Evolutionary conservation across 2,113 vertebrate genomes (phyloP).

Genomic region (Galeopterus variegatus): DNA sequence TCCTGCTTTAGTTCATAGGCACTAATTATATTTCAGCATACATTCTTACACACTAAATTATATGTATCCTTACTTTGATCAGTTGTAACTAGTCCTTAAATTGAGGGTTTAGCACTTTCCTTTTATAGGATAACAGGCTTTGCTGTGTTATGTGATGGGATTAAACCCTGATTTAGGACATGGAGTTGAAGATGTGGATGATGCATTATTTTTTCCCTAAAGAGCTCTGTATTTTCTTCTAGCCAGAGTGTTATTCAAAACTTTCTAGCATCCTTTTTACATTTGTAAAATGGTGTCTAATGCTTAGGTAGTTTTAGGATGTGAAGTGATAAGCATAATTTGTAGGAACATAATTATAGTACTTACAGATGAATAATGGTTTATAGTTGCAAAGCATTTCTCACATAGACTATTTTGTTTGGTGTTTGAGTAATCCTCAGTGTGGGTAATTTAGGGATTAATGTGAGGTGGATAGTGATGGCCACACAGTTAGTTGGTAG

Average conservation of each 20-base stretch:
- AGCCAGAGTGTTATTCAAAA: conserved; percentile 71
- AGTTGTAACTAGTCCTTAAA: conserved; percentile 88
- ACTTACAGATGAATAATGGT: background rate
- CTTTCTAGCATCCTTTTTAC: conserved; percentile 65
- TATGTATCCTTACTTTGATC: conserved; percentile 87
- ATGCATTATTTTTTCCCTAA: conserved; percentile 18
- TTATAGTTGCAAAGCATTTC: conserved; percentile 48
- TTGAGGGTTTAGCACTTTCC: conserved; percentile 83
- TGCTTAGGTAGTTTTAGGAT: conserved; percentile 35
- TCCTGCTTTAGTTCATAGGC: conserved; percentile 86
- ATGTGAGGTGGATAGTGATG: background rate
- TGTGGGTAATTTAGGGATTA: conserved; percentile 17
- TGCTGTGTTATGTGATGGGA: conserved; percentile 83
- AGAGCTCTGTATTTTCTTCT: conserved; percentile 43
- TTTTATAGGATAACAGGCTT: conserved; percentile 86
- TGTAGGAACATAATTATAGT: conserved; percentile 41
- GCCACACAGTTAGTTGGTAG: background rate
- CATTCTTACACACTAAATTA: conserved; percentile 87
- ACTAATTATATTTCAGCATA: conserved; percentile 88
- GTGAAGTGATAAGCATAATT: conserved; percentile 27
- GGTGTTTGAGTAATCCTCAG: conserved; percentile 22
- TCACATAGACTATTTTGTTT: background rate
- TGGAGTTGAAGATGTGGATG: conserved; percentile 69
- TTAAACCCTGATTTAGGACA: conserved; percentile 80
- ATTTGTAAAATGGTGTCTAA: conserved; percentile 34